phyloP scores from a whole-genome alignment of 1,140 invertebrate species.

The Saxidomus purpurata region DNA sequence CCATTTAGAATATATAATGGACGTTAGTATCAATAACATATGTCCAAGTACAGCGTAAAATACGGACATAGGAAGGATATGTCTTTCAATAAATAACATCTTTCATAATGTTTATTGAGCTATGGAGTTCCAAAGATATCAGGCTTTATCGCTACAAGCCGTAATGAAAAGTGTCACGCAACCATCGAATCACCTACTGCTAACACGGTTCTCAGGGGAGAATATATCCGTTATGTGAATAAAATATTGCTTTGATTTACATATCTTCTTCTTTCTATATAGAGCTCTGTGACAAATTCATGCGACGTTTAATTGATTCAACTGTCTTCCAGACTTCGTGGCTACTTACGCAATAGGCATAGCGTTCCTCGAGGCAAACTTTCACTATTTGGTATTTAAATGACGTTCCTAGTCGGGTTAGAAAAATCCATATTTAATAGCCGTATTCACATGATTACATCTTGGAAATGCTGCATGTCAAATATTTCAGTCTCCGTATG shows the following conservation, averaged over 20 bases:
- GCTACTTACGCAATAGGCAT: neutral
- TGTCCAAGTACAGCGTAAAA: slow-evolving; percentile 18
- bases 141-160: neutral
- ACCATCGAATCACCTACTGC: slow-evolving; percentile 5
- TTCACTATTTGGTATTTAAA: slow-evolving; percentile 15
- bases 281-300: neutral
- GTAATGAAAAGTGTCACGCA: slow-evolving; percentile 45
- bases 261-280: neutral
- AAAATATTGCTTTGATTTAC: slow-evolving; percentile 48
- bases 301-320: slow-evolving; percentile 11
- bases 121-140: slow-evolving; percentile 27
- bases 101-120: slow-evolving; percentile 44
- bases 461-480: neutral
- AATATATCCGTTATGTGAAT: slow-evolving; percentile 12
- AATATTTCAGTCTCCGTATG: neutral
- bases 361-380: neutral
- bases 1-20: slow-evolving; percentile 21
- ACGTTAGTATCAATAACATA: neutral
- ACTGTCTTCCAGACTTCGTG: neutral
- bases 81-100: slow-evolving; percentile 31
- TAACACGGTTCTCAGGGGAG: neutral
- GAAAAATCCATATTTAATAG: slow-evolving; percentile 5
- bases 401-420: neutral
- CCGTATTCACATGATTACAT: neutral
- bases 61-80: slow-evolving; percentile 35